Base-by-base conservation (phyloP, 2,888 invertebrate species). In the Cantharis rufa region DNA sequence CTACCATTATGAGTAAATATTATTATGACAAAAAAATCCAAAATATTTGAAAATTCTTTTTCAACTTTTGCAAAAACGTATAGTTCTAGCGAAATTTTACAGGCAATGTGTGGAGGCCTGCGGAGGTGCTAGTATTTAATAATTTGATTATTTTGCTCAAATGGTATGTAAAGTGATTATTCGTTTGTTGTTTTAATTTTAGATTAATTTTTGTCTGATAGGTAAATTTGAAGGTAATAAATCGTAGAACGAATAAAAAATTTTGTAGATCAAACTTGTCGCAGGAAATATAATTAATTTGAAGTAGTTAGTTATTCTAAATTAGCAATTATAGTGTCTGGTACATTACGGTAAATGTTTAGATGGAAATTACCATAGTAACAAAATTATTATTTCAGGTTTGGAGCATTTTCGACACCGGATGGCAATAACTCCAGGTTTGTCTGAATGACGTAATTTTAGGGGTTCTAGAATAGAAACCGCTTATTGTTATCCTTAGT, bases 381-480 rank as follows among this genome's bases (percentile, higher is more conserved):
- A 48, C 48, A n/a, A 48, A 48, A 48, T 48, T 48, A 48, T 48
- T 48, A 48, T 66, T 66, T 16, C 16, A 66, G 64, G 64, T 66
- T 66, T 66, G 64, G 64, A 66, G 64, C 64, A 21, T 66, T 66
- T 21, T 66, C 64, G 64, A 21, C 64, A 66, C 64, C 64, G 64
- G 64, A 66, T 66, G 64, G 64, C 18, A 66, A 66, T 66, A 15
- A 66, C 24, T 66, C 64, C 64, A 66, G 64, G 64, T 66, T 18
- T 21, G 64, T 66, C n/a, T 66, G 13, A 21, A 66, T 66, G 48
- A n/a, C 48, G n/a, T 48, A 48, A 48, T 48, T 48, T 48, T 48
- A 48, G 48, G 48, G 48, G 48, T 48, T 48, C 48, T 48, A 48
- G 48, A 48, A 48, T 48, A 48, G 48, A 48, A 48, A 48, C 48